A percentile compares a stretch with the other conserved stretches of the same genome.
Evolutionary conservation across 2,113 vertebrate species (phyloP).

Genomic region (Amblyopsis rosae): DNA sequence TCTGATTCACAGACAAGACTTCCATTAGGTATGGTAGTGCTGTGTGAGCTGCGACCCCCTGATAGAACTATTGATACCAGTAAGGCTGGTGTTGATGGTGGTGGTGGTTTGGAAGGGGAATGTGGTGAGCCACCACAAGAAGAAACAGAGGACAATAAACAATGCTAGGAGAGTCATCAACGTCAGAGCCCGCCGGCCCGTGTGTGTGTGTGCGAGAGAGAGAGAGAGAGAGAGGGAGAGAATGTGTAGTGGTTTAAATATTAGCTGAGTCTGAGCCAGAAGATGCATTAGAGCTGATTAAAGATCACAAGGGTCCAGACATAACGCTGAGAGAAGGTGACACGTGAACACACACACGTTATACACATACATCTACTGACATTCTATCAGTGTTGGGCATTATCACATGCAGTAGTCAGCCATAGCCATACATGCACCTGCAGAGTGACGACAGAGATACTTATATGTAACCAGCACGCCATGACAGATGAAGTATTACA

Average conservation of each 20-base stretch:
- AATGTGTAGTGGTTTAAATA: constrained; percentile 35
- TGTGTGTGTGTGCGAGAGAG: constrained; percentile 12
- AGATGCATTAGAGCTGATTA: constrained; percentile 79
- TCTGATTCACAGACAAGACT: no score
- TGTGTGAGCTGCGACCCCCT: no score
- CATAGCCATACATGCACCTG: no score
- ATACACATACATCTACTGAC: background rate
- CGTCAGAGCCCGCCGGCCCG: no score
- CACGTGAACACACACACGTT: constrained; percentile 1
- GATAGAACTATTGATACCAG: no score
- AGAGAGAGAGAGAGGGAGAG: background rate
- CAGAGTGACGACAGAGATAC: no score
- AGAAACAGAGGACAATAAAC: constrained; percentile 53
- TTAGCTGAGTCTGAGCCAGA: constrained; percentile 72
- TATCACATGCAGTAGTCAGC: no score
- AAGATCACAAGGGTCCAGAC: constrained; percentile 65
- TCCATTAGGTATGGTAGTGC: no score
- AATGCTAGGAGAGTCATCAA: constrained; percentile 14
- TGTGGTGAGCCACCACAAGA: background rate
- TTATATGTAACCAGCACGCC: no score
- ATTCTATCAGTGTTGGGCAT: no score
- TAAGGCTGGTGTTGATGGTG: no score
- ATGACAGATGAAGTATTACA: no score
- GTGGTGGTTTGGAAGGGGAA: background rate
- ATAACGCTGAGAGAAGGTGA: constrained; percentile 75